A percentile compares a stretch with the other conserved stretches of the same genome.
Conservation (phyloP, 1,140 invertebrate genomes). For the Melanaphis sacchari region DNA sequence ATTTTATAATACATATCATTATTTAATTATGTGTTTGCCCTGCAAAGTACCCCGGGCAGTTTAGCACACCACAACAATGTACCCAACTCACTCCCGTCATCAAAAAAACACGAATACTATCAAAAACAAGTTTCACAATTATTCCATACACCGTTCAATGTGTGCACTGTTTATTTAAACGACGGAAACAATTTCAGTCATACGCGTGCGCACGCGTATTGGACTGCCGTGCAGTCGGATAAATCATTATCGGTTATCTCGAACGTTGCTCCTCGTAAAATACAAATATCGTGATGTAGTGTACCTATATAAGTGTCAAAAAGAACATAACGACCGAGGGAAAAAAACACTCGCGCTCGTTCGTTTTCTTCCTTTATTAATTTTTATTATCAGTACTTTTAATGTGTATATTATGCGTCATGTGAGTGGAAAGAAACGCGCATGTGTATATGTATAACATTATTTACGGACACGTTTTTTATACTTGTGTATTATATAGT, state of each 20-base stretch:
- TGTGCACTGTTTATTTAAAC: neutral
- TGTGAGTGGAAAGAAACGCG: neutral
- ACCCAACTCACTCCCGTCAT: neutral
- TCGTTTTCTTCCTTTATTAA: slow-evolving; percentile 34
- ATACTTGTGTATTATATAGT: neutral
- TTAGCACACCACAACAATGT: neutral
- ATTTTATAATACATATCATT: neutral
- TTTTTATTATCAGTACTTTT: neutral
- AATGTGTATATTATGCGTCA: slow-evolving; percentile 3
- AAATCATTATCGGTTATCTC: slow-evolving; percentile 19
- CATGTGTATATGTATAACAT: neutral
- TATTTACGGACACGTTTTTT: neutral
- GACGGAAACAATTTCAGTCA: neutral
- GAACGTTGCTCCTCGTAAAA: neutral
- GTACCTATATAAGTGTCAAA: neutral
- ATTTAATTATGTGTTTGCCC: neutral
- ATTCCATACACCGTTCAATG: neutral
- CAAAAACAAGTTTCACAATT: neutral
- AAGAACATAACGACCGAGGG: neutral
- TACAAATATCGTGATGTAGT: neutral
- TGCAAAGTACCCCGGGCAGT: neutral
- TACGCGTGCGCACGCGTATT: neutral
- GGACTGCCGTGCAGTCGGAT: neutral
- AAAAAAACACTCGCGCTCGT: neutral
- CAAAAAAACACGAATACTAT: neutral